Conservation (phyloP, 2,797 vertebrate species). For the Mormyrus proboscirostris region DNA sequence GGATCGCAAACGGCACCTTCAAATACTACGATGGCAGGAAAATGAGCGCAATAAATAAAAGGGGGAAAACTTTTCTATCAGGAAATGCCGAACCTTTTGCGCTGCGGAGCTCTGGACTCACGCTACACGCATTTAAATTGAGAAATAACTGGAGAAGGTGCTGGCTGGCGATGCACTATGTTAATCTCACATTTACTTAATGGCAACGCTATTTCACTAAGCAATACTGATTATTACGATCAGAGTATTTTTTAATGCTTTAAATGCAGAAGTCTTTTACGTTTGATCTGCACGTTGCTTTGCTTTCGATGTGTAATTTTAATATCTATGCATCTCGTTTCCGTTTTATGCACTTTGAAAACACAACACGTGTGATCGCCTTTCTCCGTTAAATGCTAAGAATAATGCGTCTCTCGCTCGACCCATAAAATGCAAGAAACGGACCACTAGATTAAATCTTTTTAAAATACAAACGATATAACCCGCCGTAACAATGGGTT, state of each 20-base stretch:
- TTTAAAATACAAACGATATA: background rate
- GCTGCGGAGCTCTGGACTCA: background rate
- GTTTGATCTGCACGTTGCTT: background rate
- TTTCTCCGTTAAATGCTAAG: background rate
- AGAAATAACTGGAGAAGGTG: background rate
- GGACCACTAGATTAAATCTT: background rate
- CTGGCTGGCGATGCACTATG: background rate
- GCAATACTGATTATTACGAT: background rate
- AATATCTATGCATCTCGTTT: background rate
- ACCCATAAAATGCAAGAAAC: background rate
- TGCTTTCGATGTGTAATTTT: background rate
- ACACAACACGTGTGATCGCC: slow-evolving; percentile 7
- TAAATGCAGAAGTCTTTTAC: background rate
- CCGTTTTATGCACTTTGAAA: background rate
- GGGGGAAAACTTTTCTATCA: background rate
- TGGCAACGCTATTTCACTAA: background rate
- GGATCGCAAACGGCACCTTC: background rate
- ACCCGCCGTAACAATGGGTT: background rate
- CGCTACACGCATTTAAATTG: slow-evolving; percentile 1
- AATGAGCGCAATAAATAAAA: background rate
- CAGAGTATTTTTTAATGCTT: background rate
- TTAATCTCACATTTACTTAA: slow-evolving; percentile 8
- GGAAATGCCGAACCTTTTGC: background rate
- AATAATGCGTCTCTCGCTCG: background rate
- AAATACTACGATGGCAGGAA: background rate